phyloP scores from a whole-genome alignment of 1,140 invertebrate species.

The Camponotus floridanus region DNA sequence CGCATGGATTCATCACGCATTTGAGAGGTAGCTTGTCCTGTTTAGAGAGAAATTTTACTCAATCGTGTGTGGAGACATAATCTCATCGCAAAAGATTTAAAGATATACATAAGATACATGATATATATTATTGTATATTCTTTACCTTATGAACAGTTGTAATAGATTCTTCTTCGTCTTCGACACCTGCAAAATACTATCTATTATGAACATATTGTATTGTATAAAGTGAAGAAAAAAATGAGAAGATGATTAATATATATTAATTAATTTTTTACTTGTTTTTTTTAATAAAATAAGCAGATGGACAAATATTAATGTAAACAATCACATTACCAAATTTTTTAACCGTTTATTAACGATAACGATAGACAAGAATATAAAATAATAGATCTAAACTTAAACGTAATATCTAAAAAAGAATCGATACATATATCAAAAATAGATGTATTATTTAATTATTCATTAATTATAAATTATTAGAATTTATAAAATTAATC shows the following conservation, averaged over 20 bases:
- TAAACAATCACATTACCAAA: too few species aligned
- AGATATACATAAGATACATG: neutral
- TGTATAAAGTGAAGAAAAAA: neutral
- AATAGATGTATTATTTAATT: too few species aligned
- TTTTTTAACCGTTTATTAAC: too few species aligned
- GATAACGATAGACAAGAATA: too few species aligned
- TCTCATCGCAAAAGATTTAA: neutral
- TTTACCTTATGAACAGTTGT: constrained; percentile 79
- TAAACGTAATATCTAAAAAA: too few species aligned
- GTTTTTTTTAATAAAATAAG: neutral
- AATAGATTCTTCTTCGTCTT: constrained; percentile 80
- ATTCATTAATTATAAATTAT: too few species aligned
- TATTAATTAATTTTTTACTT: neutral
- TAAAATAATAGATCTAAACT: too few species aligned
- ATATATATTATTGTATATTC: neutral
- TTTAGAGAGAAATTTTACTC: constrained; percentile 28
- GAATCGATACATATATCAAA: too few species aligned
- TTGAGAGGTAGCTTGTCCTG: constrained; percentile 90
- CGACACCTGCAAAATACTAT: constrained; percentile 76
- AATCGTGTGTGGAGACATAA: neutral
- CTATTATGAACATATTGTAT: neutral
- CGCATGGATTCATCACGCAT: constrained; percentile 93
- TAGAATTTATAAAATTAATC: too few species aligned
- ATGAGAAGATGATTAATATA: neutral
- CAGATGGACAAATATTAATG: neutral